Percentiles rank a stretch among this genome's conserved stretches.
Evolutionary conservation across 1,140 invertebrate genomes (phyloP).

Genomic region (Idris sp.): DNA sequence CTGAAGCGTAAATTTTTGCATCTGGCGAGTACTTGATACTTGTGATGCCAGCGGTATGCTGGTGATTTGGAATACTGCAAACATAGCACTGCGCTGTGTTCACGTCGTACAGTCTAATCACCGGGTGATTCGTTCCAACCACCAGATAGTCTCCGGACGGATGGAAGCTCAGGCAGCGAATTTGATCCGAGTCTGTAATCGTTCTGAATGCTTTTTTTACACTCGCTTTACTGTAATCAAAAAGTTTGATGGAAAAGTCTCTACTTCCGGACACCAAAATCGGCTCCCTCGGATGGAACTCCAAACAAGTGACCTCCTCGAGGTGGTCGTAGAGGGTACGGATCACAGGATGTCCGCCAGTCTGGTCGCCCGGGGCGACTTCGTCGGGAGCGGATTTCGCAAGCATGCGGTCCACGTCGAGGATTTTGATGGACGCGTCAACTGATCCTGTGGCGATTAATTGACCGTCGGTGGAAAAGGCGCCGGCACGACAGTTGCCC

Average conservation of each 20-base stretch:
- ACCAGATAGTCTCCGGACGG: slow-evolving; percentile 96
- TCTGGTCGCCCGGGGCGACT: slow-evolving; percentile 86
- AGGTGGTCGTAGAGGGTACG: slow-evolving; percentile 98
- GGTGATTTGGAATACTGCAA: slow-evolving; percentile 92
- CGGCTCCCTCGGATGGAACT: slow-evolving; percentile 97
- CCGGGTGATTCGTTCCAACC: slow-evolving; percentile 94
- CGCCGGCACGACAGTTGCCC: slow-evolving; percentile 95
- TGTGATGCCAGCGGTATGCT: slow-evolving; percentile 84
- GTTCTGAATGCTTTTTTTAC: slow-evolving; percentile 98
- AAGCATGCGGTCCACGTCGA: slow-evolving; percentile 98
- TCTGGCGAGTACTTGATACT: slow-evolving; percentile 88
- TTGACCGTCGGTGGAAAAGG: slow-evolving; percentile 96
- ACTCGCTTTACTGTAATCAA: slow-evolving; percentile 98
- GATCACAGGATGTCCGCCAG: slow-evolving; percentile 98
- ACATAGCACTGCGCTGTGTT: slow-evolving; percentile 98
- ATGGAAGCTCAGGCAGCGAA: slow-evolving; percentile 94
- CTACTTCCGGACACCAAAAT: slow-evolving; percentile 95
- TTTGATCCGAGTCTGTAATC: slow-evolving; percentile 93
- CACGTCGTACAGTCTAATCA: slow-evolving; percentile 95
- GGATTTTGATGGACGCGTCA: slow-evolving; percentile 98
- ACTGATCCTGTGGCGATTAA: slow-evolving; percentile 98
- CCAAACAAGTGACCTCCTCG: slow-evolving; percentile 97
- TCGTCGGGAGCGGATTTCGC: slow-evolving; percentile 94
- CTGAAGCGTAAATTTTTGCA: slow-evolving; percentile 92
- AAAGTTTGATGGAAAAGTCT: slow-evolving; percentile 96